Percentiles rank a stretch among this genome's conserved stretches.
Conservation (phyloP, 2,888 invertebrate species). For the Hirudinaria manillensis region DNA sequence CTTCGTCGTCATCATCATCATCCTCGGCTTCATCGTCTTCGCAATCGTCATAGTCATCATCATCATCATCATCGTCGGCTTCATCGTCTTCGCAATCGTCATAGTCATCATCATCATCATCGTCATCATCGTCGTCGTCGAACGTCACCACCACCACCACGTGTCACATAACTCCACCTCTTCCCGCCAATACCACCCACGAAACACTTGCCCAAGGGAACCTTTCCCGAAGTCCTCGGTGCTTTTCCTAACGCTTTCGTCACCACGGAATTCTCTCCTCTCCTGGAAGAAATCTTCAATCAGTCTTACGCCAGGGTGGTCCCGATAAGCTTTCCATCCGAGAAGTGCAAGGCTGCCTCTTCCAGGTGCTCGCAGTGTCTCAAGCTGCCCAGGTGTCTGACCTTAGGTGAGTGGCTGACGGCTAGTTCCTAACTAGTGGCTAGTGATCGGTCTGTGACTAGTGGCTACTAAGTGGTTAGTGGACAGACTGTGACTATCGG, state of each 20-base stretch:
- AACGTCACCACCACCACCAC: neutral
- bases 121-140: neutral
- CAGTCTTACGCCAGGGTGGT: slow-evolving; percentile 42
- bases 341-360: slow-evolving; percentile 42
- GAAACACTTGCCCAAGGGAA: slow-evolving; percentile 37
- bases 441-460: no score
- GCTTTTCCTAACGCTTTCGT: slow-evolving; percentile 45
- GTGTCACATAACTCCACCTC: neutral
- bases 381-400: slow-evolving; percentile 33
- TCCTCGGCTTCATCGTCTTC: neutral
- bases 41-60: neutral
- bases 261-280: slow-evolving; percentile 45
- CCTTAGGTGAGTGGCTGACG: slow-evolving; percentile 30
- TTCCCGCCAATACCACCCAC: neutral
- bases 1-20: slow-evolving; percentile 26
- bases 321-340: slow-evolving; percentile 44
- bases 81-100: neutral
- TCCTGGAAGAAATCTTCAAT: slow-evolving; percentile 47
- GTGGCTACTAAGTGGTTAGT: no score
- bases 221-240: slow-evolving; percentile 40
- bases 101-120: slow-evolving; percentile 26
- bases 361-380: slow-evolving; percentile 41
- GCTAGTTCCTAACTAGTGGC: no score
- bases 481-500: no score
- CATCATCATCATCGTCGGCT: slow-evolving; percentile 22